phyloP scores from a whole-genome alignment of 2,113 vertebrate species.

The Lasiurus cinereus region DNA sequence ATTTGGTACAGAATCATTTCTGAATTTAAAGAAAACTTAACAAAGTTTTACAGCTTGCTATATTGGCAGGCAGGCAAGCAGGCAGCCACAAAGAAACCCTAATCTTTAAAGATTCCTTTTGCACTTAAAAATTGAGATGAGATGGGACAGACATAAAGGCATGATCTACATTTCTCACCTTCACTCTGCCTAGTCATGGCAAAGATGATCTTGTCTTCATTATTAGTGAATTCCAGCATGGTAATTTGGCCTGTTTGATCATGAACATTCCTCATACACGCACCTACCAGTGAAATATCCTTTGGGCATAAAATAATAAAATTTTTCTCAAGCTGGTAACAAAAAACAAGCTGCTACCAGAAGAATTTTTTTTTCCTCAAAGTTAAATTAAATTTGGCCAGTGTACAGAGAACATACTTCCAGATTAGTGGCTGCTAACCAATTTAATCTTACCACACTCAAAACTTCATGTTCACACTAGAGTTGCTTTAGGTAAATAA shows the following conservation, averaged over 20 bases:
- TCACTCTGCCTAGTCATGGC: background rate
- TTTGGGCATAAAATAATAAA: background rate
- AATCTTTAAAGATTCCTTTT: background rate
- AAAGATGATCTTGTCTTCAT: constrained; percentile 19
- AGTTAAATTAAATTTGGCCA: constrained; percentile 63
- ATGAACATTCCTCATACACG: background rate
- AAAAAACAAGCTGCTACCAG: constrained; percentile 45
- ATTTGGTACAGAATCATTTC: constrained; percentile 59
- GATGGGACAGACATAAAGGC: background rate
- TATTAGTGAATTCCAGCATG: background rate
- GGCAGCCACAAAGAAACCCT: constrained; percentile 1
- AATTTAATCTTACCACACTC: constrained; percentile 38
- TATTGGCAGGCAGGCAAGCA: background rate
- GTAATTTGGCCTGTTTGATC: background rate
- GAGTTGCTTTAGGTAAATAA: constrained; percentile 3
- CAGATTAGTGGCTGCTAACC: constrained; percentile 32
- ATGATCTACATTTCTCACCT: background rate
- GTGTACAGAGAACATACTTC: constrained; percentile 30
- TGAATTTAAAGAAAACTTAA: constrained; percentile 67
- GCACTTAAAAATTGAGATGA: constrained; percentile 9
- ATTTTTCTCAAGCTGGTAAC: constrained; percentile 41
- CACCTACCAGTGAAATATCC: background rate
- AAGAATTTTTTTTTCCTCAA: background rate
- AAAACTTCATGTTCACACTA: constrained; percentile 43
- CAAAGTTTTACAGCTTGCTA: constrained; percentile 40